These are phyloP conservation scores for Caenorhabditis wallacei DNA, from an alignment of 2,888 invertebrate genomes.

Conservation along the genomic window DNA sequence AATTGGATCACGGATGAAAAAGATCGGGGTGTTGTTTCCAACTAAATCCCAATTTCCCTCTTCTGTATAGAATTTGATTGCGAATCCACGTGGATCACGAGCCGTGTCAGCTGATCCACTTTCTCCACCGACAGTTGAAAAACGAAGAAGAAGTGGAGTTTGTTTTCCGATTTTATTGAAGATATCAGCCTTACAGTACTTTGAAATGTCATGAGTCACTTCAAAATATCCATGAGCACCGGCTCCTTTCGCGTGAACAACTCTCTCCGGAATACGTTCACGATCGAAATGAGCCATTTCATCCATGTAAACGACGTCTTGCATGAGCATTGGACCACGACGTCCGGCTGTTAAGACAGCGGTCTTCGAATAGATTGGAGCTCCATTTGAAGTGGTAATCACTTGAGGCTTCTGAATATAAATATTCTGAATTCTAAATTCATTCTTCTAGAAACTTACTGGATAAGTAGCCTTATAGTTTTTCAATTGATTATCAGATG, in stretches of 20 bases:
- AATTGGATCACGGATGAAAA: constrained; percentile 85
- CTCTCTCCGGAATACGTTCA: constrained; percentile 91
- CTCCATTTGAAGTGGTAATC: constrained; percentile 90
- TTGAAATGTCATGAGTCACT: constrained; percentile 85
- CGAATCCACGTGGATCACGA: constrained; percentile 85
- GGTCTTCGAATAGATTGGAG: constrained; percentile 89
- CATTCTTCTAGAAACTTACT: constrained; percentile 34
- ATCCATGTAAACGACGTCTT: constrained; percentile 88
- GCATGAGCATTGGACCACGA: constrained; percentile 89
- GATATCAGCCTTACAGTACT: constrained; percentile 84
- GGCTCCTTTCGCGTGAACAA: constrained; percentile 73
- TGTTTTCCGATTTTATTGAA: constrained; percentile 85
- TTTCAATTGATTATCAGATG: constrained; percentile 64
- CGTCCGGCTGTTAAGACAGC: constrained; percentile 91
- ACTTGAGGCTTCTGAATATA: constrained; percentile 84
- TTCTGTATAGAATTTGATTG: constrained; percentile 85
- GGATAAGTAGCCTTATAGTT: constrained; percentile 60
- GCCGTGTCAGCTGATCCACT: constrained; percentile 85
- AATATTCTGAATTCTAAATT: neutral
- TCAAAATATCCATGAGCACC: constrained; percentile 85
- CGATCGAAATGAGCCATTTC: constrained; percentile 89
- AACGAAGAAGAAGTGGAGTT: constrained; percentile 85
- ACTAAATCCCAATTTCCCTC: constrained; percentile 86
- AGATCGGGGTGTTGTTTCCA: constrained; percentile 86
- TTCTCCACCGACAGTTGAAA: constrained; percentile 85